Evolutionary conservation across 2,797 vertebrate genomes (phyloP).

Genomic region (Argya squamiceps): DNA sequence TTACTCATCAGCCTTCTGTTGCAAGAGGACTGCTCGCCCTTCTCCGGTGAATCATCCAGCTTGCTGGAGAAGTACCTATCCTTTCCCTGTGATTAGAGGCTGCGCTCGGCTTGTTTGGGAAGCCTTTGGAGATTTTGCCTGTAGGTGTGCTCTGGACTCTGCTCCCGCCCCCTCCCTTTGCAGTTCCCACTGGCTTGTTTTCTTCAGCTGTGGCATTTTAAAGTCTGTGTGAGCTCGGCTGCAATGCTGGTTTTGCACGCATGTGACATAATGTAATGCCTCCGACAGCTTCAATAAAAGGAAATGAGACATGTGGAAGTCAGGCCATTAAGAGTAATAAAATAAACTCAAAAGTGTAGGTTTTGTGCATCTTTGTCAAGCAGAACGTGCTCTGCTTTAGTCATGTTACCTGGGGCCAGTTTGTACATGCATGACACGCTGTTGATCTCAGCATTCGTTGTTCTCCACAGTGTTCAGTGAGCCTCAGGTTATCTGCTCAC

Average conservation of each 20-base stretch:
- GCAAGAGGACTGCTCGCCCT: background rate
- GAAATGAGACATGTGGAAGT: slow-evolving; percentile 5
- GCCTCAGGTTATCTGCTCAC: background rate
- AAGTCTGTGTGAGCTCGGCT: background rate
- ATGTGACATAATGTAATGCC: slow-evolving; percentile 14
- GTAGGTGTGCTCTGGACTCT: slow-evolving; percentile 12
- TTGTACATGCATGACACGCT: background rate
- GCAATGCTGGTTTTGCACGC: background rate
- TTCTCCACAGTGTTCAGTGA: background rate
- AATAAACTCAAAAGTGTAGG: slow-evolving; percentile 7
- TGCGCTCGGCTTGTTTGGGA: background rate
- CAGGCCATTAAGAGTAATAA: slow-evolving; percentile 27
- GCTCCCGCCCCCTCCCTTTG: background rate
- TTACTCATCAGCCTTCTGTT: slow-evolving; percentile 38
- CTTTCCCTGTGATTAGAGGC: background rate
- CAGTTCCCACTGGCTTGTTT: slow-evolving; percentile 24
- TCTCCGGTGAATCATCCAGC: background rate
- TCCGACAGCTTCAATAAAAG: slow-evolving; percentile 51
- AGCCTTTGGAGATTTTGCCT: background rate
- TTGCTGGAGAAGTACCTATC: background rate
- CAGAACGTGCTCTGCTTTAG: background rate
- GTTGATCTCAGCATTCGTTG: background rate
- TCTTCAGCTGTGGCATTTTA: slow-evolving; percentile 46
- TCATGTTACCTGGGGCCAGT: background rate
- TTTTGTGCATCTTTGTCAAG: slow-evolving; percentile 1